Percentiles rank a stretch among this genome's conserved stretches.
Evolutionary conservation across 92 coral and sea anemone species (phyloP).

Genomic region (Palythoa heliodiscus): DNA sequence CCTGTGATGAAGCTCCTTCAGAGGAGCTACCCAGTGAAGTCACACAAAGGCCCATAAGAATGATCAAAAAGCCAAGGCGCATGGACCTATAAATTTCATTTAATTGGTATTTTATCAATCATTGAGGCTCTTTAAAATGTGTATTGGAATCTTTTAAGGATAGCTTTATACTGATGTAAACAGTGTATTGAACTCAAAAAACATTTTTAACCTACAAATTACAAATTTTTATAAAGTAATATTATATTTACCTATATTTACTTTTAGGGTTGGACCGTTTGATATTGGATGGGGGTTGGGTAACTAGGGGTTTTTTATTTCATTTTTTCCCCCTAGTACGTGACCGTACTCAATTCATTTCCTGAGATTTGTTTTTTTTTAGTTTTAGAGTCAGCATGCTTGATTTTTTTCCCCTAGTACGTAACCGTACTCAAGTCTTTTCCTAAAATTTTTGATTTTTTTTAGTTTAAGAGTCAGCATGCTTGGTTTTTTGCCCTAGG

Average conservation of each 20-base stretch:
- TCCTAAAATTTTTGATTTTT: too few relatives aligned
- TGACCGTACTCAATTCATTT: too few relatives aligned
- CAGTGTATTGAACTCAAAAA: not conserved
- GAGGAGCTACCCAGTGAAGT: constrained; percentile 6
- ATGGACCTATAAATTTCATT: constrained; percentile 27
- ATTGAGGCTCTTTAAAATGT: not conserved
- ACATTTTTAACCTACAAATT: not conserved
- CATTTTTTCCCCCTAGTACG: too few relatives aligned
- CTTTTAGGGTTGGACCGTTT: too few relatives aligned
- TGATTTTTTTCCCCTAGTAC: too few relatives aligned
- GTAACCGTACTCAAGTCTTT: too few relatives aligned
- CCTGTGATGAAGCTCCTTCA: constrained; percentile 24
- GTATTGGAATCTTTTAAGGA: not conserved
- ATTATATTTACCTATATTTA: not conserved
- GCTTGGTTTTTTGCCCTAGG: too few relatives aligned
- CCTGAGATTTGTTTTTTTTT: too few relatives aligned
- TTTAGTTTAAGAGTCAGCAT: too few relatives aligned
- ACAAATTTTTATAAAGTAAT: not conserved
- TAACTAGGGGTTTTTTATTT: too few relatives aligned
- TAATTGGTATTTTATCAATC: not conserved
- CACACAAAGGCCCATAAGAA: constrained; percentile 10
- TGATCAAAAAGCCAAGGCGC: constrained; percentile 22
- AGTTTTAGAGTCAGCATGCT: too few relatives aligned
- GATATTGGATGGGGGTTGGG: too few relatives aligned
- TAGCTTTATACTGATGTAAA: not conserved